Base-by-base conservation (phyloP, 2,113 vertebrate genomes). In the Gorsachius goisagi region DNA sequence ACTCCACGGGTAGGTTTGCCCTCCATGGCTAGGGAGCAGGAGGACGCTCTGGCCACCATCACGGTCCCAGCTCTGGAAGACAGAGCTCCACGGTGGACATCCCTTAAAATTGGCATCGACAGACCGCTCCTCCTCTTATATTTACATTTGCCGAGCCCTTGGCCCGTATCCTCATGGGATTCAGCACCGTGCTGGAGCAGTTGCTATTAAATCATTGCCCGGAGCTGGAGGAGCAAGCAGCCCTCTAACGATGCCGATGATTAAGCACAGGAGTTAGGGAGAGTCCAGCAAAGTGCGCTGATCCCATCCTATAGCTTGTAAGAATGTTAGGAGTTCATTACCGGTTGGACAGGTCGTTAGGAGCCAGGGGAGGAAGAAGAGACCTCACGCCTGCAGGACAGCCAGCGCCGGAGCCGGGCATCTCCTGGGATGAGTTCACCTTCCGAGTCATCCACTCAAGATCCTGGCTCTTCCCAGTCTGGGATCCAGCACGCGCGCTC, bases 301-400 rank as follows among this genome's bases (percentile, higher is more conserved):
- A 56, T n/a, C 82, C 81, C 88, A 32, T 47, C 32, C 72, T 3
- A 24, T 0, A 2, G 37, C 68, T 55, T 4, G 6, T 0, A 63
- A 55, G 0, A 1, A 55, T 1, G 9, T 12, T 3, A 55, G 66
- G 75, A 75, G 83, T 7, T 79, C 30, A 0, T 44, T 63, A 55
- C 1, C 27, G 2, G 0, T 1, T 30, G 52, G 69, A 23, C 18
- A 5, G 2, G 22, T 44, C 2, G 0, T 69, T 44, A 74, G 75
- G 66, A 83, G 71, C 13, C 60, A 22, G 33, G 45, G 37, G 1
- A 9, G 77, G 49, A 84, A 49, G 24, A 39, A 24, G 59, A 78
- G 37, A 56, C 19, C 75, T 79, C 28, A 5, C 2, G 4, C 58
- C 59, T 16, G 18, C 60, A 24, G 66, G 49, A n/a, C 33, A 15